Evolutionary conservation across 2,888 invertebrate species (phyloP), one percentile per base, ranked within the genome.

Genomic region (Eueremaeus valkanovi): DNA sequence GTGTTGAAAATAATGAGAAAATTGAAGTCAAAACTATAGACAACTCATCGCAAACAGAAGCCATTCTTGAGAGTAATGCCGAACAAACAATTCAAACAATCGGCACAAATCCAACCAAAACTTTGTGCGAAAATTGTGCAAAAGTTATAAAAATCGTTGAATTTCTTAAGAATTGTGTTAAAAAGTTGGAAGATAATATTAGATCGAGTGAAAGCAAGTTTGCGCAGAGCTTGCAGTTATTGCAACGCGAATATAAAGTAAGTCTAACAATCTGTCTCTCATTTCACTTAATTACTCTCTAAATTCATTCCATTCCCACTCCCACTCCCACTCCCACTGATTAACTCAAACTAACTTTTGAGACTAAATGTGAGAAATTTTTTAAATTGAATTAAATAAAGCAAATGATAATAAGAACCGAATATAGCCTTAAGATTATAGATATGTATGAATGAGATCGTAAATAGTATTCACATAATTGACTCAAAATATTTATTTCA

Each of bases 241-340:
- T 72, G 24, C 36, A 72, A 36, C 27, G 42, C 16, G 75, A 75
- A 36, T 73, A 75, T 24, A 27, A 61, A 31, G 61, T 61, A 16
- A 55, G 55, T 21, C 9, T 18, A 21, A 55, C 24, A 3, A 13
- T 6, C 18, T n/a, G n/a, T n/a, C n/a, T n/a, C n/a, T n/a, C n/a
- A n/a, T n/a, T n/a, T n/a, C n/a, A n/a, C n/a, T n/a, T n/a, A n/a
- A n/a, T n/a, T n/a, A n/a, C n/a, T n/a, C n/a, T n/a, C n/a, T n/a
- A n/a, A n/a, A n/a, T n/a, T n/a, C n/a, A n/a, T n/a, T n/a, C n/a
- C n/a, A n/a, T n/a, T n/a, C n/a, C n/a, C n/a, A n/a, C n/a, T n/a
- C n/a, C n/a, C n/a, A n/a, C n/a, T n/a, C n/a, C n/a, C n/a, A n/a
- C n/a, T n/a, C n/a, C n/a, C n/a, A n/a, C n/a, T n/a, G n/a, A n/a